Evolutionary conservation across 1,140 invertebrate species (phyloP).

Genomic region (Leptinotarsa undecemlineata): DNA sequence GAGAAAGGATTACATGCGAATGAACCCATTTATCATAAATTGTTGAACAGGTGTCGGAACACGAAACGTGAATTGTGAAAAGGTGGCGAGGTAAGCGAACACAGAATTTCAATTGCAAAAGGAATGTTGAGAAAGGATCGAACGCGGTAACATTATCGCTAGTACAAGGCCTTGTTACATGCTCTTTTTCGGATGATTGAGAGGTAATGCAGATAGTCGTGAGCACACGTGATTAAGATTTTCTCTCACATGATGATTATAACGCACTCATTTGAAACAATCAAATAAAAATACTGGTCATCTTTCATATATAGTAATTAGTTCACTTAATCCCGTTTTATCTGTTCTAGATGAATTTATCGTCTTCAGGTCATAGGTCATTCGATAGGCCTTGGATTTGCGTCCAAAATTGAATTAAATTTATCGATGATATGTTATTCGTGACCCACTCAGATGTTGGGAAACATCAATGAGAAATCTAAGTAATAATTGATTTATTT

Average conservation of each 20-base stretch:
- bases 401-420: background rate
- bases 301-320: background rate
- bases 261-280: no score
- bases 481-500: no score
- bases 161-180: no score
- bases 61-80: background rate
- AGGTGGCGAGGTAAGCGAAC: background rate
- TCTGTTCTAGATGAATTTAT: background rate
- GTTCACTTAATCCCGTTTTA: background rate
- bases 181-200: no score
- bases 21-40: conserved; percentile 1
- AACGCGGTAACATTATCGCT: background rate
- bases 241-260: no score
- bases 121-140: conserved; percentile 7
- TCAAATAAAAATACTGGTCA: background rate
- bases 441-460: background rate
- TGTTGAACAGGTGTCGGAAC: conserved; percentile 6
- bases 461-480: background rate
- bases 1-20: background rate
- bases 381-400: background rate
- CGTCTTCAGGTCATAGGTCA: background rate
- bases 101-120: background rate
- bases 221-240: no score
- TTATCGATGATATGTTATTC: background rate
- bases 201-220: no score